These are phyloP conservation scores for Micoletzkya japonica DNA, from an alignment of 2,888 invertebrate species.

Conservation along the genomic window DNA sequence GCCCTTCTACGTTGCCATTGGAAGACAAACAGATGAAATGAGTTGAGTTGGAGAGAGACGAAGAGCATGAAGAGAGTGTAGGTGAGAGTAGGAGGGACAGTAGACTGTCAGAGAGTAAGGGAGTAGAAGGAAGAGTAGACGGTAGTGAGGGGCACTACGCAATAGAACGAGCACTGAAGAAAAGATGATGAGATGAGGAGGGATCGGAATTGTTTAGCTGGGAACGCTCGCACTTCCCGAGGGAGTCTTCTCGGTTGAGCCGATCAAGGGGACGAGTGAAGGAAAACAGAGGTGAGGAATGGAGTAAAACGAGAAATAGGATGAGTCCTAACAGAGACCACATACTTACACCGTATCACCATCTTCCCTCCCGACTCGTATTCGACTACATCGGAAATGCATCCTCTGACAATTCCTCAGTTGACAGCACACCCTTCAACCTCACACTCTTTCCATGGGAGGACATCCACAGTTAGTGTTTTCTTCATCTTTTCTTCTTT, in stretches of 20 bases:
- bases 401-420: neutral
- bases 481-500: no score
- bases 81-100: conserved; percentile 1
- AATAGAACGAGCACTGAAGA: no score
- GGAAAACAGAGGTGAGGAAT: neutral
- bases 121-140: conserved; percentile 8
- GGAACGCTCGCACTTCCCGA: conserved; percentile 56
- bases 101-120: neutral
- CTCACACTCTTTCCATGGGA: conserved; percentile 19
- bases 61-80: conserved; percentile 8
- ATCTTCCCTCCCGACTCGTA: neutral
- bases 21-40: neutral
- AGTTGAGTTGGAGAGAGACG: neutral
- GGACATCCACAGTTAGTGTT: conserved; percentile 14
- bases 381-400: conserved; percentile 4
- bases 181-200: neutral
- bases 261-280: conserved; percentile 10
- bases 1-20: conserved; percentile 15
- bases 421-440: neutral
- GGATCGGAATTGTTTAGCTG: conserved; percentile 40
- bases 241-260: conserved; percentile 52
- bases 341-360: conserved; percentile 1
- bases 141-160: neutral
- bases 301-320: neutral
- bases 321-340: neutral